A percentile compares a stretch with the other conserved stretches of the same genome.
These are phyloP conservation scores for Embiotoca jacksoni DNA, from an alignment of 2,113 vertebrate species.

Conservation along the genomic window DNA sequence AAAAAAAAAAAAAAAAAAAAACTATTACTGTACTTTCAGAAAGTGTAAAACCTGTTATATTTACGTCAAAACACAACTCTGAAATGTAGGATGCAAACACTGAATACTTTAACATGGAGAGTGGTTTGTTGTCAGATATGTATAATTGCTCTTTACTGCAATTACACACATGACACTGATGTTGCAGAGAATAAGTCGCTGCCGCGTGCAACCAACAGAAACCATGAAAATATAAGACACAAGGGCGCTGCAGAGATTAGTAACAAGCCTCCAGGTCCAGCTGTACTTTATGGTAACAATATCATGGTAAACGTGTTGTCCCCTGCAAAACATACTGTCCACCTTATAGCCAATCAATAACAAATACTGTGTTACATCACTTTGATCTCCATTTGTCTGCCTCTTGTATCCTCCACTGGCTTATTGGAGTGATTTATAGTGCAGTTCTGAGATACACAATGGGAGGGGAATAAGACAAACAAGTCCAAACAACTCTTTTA, in stretches of 20 bases:
- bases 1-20: neutral
- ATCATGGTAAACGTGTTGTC: neutral
- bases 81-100: neutral
- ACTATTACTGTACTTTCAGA: neutral
- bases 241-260: neutral
- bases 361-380: neutral
- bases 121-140: neutral
- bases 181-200: neutral
- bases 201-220: neutral
- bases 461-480: too few species aligned
- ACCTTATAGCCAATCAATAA: constrained; percentile 1
- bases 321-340: neutral
- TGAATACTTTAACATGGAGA: neutral
- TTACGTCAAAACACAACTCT: neutral
- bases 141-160: constrained; percentile 23
- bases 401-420: neutral
- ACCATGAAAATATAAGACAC: neutral
- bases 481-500: too few species aligned
- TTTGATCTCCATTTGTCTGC: neutral
- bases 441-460: neutral
- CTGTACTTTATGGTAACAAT: constrained; percentile 2
- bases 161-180: constrained; percentile 29
- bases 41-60: too few species aligned
- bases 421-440: constrained; percentile 2
- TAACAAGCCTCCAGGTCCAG: neutral